Evolutionary conservation across 2,888 invertebrate genomes (phyloP), one percentile per base, ranked within the genome.

Genomic region (Drosophila siamana): DNA sequence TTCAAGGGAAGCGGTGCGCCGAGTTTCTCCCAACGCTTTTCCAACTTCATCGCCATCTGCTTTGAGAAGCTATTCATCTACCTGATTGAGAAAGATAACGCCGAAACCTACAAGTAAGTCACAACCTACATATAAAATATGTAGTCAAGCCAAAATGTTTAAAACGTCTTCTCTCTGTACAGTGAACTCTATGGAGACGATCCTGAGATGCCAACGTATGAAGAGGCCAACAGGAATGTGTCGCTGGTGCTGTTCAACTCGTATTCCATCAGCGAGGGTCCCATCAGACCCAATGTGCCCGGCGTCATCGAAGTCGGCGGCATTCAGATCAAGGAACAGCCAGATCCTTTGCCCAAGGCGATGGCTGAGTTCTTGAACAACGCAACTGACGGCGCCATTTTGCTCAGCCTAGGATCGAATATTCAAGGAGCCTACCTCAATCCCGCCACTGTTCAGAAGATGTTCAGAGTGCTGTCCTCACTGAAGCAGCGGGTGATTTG

Each of bases 401-500:
- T 90, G 22, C 90, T 93, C 28, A 92, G 93, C 57, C 86, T 93
- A 46, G 93, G 93, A 0, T 91, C 92, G 0, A 92, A 92, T 56
- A 55, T 92, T 48, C 79, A 33, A 33, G 33, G 33, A 4, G n/a
- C 4, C 0, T 77, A 81, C 2, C 81, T 95, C 51, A 93, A 94
- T 0, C 77, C 85, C 0, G 93, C 93, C 0, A 94, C 93, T 66
- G 92, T 92, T 9, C 87, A 93, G 28, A 93, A 92, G 1, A 93
- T 95, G 54, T 89, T 94, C 5, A 93, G 93, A 51, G 94, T 93
- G 1, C 94, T 33, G 33, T 33, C 33, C 4, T 4, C 11, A 2
- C 2, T 95, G 0, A 94, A 95, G 67, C 94, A 95, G 60, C 94
- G 93, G 4, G 93, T 95, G 0, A 80, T 96, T 9, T 95, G 95